Evolutionary conservation across 2,113 vertebrate species (phyloP), one percentile per base, ranked within the genome.

Genomic region (Tachysurus fulvidraco): DNA sequence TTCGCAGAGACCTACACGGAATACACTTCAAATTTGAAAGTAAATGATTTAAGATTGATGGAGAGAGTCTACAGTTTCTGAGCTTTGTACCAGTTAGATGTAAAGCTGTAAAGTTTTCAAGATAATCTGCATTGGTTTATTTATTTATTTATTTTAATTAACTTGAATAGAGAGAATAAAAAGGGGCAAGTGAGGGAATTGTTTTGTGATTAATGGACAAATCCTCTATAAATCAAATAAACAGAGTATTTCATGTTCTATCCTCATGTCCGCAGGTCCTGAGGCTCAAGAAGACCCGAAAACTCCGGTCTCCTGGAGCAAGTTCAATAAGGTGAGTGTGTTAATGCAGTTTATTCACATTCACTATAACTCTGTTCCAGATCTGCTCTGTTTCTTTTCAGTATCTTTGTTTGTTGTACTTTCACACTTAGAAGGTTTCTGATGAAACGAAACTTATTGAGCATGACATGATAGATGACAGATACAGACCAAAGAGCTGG

Each of bases 251-350:
- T 8, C 12, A 52, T 7, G 73, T 76, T 6, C 1, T 44, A 23
- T 73, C 19, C 9, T 73, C 23, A 0, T 6, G 44, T 85, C 23
- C 69, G 41, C 83, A 97, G 96, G 95, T 83, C 91, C 91, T n/a
- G 93, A 87, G 0, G 91, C 91, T 87, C 89, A 92, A 64, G 87
- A 87, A 46, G 67, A 92, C 85, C 93, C 94, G 0, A 95, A 97
- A 1, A 94, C 93, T 57, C 89, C 95, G 0, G 94, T 99, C 88
- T 92, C 94, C 1, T 99, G 98, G 98, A 94, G 90, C 10, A 95
- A 93, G 76, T 99, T 99, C 91, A 97, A 95, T 91, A 98, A 97
- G 96, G 98, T 98, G 91, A 41, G 93, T 84, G 16, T 13, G 16
- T n/a, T 4, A 3, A 52, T n/a, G 59, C 2, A 0, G 9, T 19